phyloP scores from a whole-genome alignment of 1,140 invertebrate species.

The Tachypleus tridentatus region DNA sequence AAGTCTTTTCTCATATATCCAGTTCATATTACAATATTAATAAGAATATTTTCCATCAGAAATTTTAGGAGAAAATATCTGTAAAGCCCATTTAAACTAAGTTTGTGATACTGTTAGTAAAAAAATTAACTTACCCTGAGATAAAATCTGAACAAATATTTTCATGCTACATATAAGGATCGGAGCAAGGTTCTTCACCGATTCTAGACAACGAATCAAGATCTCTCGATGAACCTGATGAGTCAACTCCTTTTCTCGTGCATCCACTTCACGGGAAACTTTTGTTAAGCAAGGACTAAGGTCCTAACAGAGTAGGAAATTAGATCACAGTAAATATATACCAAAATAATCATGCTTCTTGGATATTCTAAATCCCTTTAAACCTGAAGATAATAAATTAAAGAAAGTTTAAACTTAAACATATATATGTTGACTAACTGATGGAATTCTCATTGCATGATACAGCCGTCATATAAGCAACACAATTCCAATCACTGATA shows the following conservation, averaged over 20 bases:
- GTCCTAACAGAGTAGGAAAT: conserved; percentile 32
- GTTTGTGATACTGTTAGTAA: too few relatives aligned
- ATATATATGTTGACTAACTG: too few relatives aligned
- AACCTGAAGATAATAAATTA: too few relatives aligned
- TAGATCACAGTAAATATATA: too few relatives aligned
- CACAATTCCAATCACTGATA: too few relatives aligned
- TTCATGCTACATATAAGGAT: conserved; percentile 99
- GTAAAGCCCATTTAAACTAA: not conserved
- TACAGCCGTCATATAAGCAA: too few relatives aligned
- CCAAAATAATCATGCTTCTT: too few relatives aligned
- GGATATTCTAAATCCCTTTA: too few relatives aligned
- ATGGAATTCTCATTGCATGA: too few relatives aligned
- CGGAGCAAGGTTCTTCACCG: conserved; percentile 90
- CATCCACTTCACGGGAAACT: conserved; percentile 83
- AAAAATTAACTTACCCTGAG: conserved; percentile 46
- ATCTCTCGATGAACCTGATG: conserved; percentile 96
- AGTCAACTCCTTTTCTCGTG: conserved; percentile 88
- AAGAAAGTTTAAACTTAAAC: too few relatives aligned
- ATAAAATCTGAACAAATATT: conserved; percentile 89
- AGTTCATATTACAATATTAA: not conserved
- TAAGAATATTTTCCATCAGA: not conserved
- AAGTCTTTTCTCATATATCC: not conserved
- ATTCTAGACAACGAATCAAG: conserved; percentile 77
- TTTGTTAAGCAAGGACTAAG: conserved; percentile 44
- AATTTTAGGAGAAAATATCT: not conserved